Conservation (phyloP, 2,888 invertebrate genomes). For the Andrena chrysosceles region DNA sequence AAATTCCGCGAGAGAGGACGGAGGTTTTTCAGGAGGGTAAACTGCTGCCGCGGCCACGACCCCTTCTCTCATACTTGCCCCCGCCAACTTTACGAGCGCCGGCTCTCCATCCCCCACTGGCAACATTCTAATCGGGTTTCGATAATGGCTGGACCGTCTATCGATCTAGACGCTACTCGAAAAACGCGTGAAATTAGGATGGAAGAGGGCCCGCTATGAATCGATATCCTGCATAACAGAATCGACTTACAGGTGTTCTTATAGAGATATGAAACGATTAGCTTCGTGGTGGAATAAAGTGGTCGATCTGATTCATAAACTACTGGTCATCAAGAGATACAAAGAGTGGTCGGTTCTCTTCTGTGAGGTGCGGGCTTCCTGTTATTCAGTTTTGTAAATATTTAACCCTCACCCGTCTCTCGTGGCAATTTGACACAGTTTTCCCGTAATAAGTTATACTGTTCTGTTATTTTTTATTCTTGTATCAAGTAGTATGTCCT, state of each 20-base stretch:
- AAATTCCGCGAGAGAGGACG: constrained; percentile 68
- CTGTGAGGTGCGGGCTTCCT: background rate
- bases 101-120: constrained; percentile 17
- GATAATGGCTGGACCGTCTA: constrained; percentile 65
- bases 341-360: too few species aligned
- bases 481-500: too few species aligned
- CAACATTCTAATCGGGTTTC: constrained; percentile 69
- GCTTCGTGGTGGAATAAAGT: background rate
- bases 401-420: too few species aligned
- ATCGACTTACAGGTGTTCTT: constrained; percentile 9
- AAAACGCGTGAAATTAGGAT: constrained; percentile 54
- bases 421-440: too few species aligned
- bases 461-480: too few species aligned
- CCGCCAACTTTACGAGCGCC: constrained; percentile 52
- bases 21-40: constrained; percentile 52
- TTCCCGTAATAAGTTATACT: too few species aligned
- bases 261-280: background rate
- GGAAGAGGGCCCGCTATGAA: constrained; percentile 8
- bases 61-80: constrained; percentile 52
- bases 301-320: constrained; percentile 9
- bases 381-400: background rate
- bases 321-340: too few species aligned
- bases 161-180: constrained; percentile 38
- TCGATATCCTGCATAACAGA: constrained; percentile 21
- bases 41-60: constrained; percentile 33